Percentiles rank a stretch among this genome's conserved stretches.
These are phyloP conservation scores for Zosterops borbonicus DNA, from an alignment of 2,113 vertebrate species.

Conservation along the genomic window DNA sequence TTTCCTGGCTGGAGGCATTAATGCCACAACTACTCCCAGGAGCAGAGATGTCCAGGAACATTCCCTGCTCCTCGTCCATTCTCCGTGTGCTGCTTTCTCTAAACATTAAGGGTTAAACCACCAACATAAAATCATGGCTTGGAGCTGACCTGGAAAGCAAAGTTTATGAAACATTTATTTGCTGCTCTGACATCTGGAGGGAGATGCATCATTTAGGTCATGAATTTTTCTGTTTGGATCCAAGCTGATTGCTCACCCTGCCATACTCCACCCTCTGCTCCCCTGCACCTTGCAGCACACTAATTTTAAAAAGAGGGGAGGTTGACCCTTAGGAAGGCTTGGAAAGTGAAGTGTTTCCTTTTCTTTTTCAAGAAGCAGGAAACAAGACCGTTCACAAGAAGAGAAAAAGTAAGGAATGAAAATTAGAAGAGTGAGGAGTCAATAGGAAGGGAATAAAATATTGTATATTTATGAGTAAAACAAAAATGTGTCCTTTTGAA, in stretches of 20 bases:
- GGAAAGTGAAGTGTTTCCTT: background rate
- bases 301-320: background rate
- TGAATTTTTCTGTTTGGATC: constrained; percentile 24
- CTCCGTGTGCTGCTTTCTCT: background rate
- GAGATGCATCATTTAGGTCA: constrained; percentile 35
- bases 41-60: background rate
- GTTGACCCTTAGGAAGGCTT: background rate
- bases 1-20: background rate
- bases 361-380: background rate
- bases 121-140: background rate
- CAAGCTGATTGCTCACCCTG: background rate
- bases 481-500: background rate
- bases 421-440: background rate
- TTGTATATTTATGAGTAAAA: background rate
- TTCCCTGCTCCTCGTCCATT: background rate
- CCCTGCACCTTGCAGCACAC: background rate
- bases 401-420: background rate
- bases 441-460: background rate
- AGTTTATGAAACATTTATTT: constrained; percentile 51
- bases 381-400: background rate
- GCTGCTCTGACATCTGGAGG: background rate
- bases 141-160: constrained; percentile 26
- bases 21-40: accelerated
- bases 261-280: background rate
- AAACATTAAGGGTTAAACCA: constrained; percentile 5